Evolutionary conservation across 1,140 invertebrate genomes (phyloP).

Genomic region (Lasaia peninsularis): DNA sequence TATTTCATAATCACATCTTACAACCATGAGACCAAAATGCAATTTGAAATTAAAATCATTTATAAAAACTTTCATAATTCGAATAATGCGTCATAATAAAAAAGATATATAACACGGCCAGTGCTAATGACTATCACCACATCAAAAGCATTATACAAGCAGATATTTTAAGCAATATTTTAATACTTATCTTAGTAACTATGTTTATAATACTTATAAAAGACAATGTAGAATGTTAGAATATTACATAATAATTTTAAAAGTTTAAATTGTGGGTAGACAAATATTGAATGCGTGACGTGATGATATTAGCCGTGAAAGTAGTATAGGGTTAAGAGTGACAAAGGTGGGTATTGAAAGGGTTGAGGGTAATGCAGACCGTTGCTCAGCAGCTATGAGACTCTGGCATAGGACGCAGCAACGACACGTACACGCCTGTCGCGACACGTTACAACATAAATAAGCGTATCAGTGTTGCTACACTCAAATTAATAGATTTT

Average conservation of each 20-base stretch:
- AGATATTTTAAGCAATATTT: too few species aligned
- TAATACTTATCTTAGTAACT: too few species aligned
- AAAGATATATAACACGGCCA: neutral
- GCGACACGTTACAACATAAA: constrained; percentile 52
- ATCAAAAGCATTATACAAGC: neutral
- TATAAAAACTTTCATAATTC: neutral
- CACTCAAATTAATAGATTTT: neutral
- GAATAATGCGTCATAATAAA: neutral
- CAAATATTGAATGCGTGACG: neutral
- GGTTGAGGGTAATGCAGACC: constrained; percentile 23
- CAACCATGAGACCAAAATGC: neutral
- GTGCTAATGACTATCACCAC: neutral
- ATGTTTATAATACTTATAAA: too few species aligned
- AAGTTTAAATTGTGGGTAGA: neutral
- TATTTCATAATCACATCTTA: neutral
- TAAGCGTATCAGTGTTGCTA: constrained; percentile 36
- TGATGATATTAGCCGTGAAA: constrained; percentile 15
- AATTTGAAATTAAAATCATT: neutral
- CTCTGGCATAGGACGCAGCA: constrained; percentile 72
- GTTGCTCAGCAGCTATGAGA: constrained; percentile 56
- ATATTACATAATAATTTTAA: too few species aligned
- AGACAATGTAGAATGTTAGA: too few species aligned
- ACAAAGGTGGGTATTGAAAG: constrained; percentile 12
- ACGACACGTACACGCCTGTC: constrained; percentile 80
- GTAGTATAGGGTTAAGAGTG: constrained; percentile 12